Evolutionary conservation across 2,888 invertebrate species (phyloP), one percentile per base, ranked within the genome.

Genomic region (Pyralis farinalis): DNA sequence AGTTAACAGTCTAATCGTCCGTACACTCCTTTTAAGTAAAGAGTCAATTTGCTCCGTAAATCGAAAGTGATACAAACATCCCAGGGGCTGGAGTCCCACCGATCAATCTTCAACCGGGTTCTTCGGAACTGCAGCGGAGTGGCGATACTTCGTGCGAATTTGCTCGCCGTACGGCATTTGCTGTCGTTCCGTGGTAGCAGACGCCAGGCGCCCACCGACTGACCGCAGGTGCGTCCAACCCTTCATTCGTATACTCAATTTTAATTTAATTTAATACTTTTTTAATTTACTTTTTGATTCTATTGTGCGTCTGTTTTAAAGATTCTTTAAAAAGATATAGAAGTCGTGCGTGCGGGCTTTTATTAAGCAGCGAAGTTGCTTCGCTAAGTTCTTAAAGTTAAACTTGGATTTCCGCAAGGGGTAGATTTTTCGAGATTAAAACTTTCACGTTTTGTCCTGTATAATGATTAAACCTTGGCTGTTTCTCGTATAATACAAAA

Each of bases 131-230:
- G 80, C 83, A 83, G 64, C 54, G 43, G 40, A 44, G 44, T 43
- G 40, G 51, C 57, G 4, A 54, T 49, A 60, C 49, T 48, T 41
- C 41, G 53, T 42, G 38, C 34, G 47, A 51, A 51, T 40, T 45
- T 50, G 49, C 31, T 48, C 57, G 71, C 70, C 78, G 83, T 55
- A 63, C 82, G 81, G 81, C 81, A 80, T 71, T 84, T 66, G 45
- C 66, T 71, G 65, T 55, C 63, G 66, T 58, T 67, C 68, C 57
- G 47, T 58, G 69, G 62, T 22, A 64, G 64, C 59, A 57, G 66
- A 56, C 58, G 57, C 71, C 59, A 57, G 66, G 56, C 58, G 57
- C 71, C 62, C 79, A 81, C 70, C 47, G 42, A 50, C 42, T 29
- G 37, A 44, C 43, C 45, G 39, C 62, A 67, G 64, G 67, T 65